These are phyloP conservation scores for Temnothorax curvispinosus DNA, from an alignment of 1,140 invertebrate genomes.

Conservation along the genomic window DNA sequence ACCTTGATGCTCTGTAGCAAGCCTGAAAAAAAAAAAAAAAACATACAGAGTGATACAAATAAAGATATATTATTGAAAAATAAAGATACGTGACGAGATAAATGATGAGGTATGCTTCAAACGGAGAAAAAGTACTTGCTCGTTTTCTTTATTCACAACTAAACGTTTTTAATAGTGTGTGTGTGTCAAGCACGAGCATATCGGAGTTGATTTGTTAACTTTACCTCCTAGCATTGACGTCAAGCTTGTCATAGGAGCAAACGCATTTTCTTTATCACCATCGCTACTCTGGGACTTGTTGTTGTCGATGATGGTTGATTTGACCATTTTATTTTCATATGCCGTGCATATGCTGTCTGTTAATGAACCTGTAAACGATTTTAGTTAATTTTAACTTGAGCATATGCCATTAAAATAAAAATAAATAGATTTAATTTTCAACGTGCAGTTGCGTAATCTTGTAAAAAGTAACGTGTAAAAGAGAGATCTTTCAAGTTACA, in stretches of 20 bases:
- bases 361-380: conserved; percentile 84
- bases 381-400: neutral
- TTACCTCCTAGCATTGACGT: conserved; percentile 81
- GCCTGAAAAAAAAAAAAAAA: conserved; percentile 69
- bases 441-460: neutral
- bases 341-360: conserved; percentile 88
- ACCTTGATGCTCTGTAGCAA: conserved; percentile 83
- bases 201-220: neutral
- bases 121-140: too few relatives aligned
- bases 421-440: neutral
- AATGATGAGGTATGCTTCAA: too few relatives aligned
- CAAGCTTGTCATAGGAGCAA: conserved; percentile 77
- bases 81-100: neutral
- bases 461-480: neutral
- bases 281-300: conserved; percentile 67
- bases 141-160: neutral
- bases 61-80: conserved; percentile 1
- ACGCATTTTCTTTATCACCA: conserved; percentile 69
- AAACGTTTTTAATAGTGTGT: neutral
- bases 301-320: conserved; percentile 71
- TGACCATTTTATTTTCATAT: conserved; percentile 85
- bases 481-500: neutral
- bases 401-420: neutral
- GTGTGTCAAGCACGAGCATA: too few relatives aligned
- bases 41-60: neutral